Evolutionary conservation across 2,797 vertebrate genomes (phyloP), one percentile per base, ranked within the genome.

Genomic region (Typhlichthys subterraneus): DNA sequence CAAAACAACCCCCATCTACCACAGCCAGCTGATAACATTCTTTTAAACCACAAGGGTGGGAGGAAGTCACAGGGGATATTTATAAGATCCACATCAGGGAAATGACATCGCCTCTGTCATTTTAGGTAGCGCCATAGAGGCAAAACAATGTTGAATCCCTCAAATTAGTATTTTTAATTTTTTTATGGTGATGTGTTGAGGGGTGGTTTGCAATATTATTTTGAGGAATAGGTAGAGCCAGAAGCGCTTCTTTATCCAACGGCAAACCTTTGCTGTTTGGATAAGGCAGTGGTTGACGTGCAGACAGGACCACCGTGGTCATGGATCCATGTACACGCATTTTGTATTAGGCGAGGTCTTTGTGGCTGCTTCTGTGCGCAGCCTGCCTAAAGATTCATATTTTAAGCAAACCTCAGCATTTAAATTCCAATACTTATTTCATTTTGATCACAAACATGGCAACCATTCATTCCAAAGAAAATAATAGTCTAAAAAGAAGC

Each of bases 21-120:
- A 61, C 73, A 42, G 65, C 70, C 65, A 23, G 66, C 77, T 85
- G 85, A 85, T 81, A 75, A 71, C 81, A 89, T 81, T 87, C 82
- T 58, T 71, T 61, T 17, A 13, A 9, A 45, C 52, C 38, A 53
- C 12, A 13, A 62, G 61, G 62, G 19, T 47, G 50, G 64, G 58
- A 79, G 82, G 72, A 87, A 85, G 80, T 57, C 3, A 57, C 60
- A 73, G 59, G 59, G 50, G 68, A 78, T 72, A 55, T 70, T 70
- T 63, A 75, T 68, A 14, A 70, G 59, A 64, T 63, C 31, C 63
- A 61, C 15, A 54, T 73, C 33, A 49, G 54, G 33, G 67, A 47
- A 66, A 65, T 42, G 2, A 45, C 17, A 12, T 12, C 23, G 14
- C 23, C 13, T 19, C 4, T 59, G 14, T 62, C 0, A 50, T 63